Evolutionary conservation across 2,113 vertebrate genomes (phyloP).

Genomic region (Rallus limicola): DNA sequence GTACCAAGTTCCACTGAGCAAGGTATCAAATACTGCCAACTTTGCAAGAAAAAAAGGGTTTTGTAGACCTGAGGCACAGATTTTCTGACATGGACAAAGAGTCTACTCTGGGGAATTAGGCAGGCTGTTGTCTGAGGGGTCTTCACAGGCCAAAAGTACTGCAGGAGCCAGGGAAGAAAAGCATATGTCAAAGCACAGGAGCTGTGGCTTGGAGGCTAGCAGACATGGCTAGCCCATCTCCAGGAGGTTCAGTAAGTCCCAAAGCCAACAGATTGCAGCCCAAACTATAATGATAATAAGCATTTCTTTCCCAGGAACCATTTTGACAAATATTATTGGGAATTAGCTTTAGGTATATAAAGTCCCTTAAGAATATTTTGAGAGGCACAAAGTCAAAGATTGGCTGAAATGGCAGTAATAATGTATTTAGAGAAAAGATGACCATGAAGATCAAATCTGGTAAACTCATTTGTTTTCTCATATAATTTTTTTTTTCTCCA

Average conservation of each 20-base stretch:
- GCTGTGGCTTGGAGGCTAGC: neutral
- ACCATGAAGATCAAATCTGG: neutral
- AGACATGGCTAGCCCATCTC: neutral
- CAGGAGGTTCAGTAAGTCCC: neutral
- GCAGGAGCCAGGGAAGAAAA: neutral
- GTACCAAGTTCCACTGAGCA: neutral
- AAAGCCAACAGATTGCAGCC: neutral
- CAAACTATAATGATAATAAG: neutral
- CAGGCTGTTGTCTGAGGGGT: neutral
- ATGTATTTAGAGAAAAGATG: neutral
- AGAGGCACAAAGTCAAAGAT: neutral
- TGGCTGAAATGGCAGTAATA: neutral
- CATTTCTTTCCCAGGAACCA: neutral
- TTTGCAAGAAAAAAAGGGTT: neutral
- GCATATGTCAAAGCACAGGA: neutral
- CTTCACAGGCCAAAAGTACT: neutral
- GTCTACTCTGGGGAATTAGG: neutral
- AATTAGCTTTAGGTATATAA: neutral
- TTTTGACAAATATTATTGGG: neutral
- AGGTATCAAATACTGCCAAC: neutral
- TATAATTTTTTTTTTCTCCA: constrained; percentile 30
- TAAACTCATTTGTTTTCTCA: neutral
- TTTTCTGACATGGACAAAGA: neutral
- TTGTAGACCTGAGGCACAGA: neutral
- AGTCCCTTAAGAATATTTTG: neutral